phyloP scores from a whole-genome alignment of 2,797 vertebrate species.

The Etheostoma nigrum region DNA sequence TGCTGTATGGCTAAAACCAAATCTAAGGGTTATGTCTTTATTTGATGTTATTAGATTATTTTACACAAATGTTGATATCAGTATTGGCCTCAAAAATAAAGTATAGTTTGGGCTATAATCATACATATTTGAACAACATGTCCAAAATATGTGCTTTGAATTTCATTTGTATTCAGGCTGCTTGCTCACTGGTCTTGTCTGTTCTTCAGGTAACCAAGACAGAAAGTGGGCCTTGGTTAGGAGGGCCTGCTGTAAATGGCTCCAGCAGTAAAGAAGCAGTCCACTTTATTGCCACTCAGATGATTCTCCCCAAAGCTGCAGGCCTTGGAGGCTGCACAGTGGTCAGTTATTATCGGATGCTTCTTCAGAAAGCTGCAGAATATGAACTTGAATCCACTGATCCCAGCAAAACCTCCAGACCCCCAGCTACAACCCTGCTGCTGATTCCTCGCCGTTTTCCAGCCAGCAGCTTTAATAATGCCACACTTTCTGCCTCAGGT shows the following conservation, averaged over 20 bases:
- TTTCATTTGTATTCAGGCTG: neutral
- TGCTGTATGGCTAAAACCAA: neutral
- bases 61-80: neutral
- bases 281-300: conserved; percentile 76
- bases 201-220: conserved; percentile 55
- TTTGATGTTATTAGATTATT: too few relatives aligned
- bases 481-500: conserved; percentile 24
- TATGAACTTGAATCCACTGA: conserved; percentile 29
- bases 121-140: neutral
- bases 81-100: neutral
- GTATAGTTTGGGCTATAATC: neutral
- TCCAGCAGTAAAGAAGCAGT: conserved; percentile 23
- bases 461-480: conserved; percentile 43
- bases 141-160: neutral
- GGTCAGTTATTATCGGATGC: conserved; percentile 62
- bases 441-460: conserved; percentile 33
- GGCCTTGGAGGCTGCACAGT: conserved; percentile 72
- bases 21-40: neutral
- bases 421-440: conserved; percentile 29
- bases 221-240: conserved; percentile 53
- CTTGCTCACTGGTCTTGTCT: conserved; percentile 19
- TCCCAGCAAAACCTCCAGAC: conserved; percentile 12
- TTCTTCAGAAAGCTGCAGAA: conserved; percentile 69
- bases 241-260: neutral
- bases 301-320: conserved; percentile 66